Evolutionary conservation across 2,888 invertebrate species (phyloP).

Genomic region (Hypsopygia costalis): DNA sequence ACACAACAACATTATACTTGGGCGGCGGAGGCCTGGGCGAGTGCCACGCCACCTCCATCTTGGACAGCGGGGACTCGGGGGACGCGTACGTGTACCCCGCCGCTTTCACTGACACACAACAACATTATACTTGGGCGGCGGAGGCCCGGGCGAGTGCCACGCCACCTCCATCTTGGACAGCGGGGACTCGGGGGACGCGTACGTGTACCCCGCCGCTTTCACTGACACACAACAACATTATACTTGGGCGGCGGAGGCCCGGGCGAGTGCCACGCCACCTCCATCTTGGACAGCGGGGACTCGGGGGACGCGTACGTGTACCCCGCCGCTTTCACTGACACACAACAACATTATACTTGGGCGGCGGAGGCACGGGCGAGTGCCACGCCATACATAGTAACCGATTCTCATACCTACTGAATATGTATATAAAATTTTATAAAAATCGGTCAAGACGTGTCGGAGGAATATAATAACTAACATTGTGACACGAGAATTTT

Average conservation of each 20-base stretch:
- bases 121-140: constrained; percentile 17
- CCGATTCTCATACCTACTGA: too few species aligned
- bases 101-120: constrained; percentile 23
- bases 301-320: constrained; percentile 86
- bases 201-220: constrained; percentile 45
- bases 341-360: constrained; percentile 9
- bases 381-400: constrained; percentile 65
- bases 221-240: constrained; percentile 18
- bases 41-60: constrained; percentile 84
- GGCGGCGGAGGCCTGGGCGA: constrained; percentile 28
- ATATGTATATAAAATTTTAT: too few species aligned
- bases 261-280: constrained; percentile 66
- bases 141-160: constrained; percentile 40
- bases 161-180: constrained; percentile 88
- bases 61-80: constrained; percentile 90
- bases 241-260: constrained; percentile 22
- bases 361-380: constrained; percentile 27
- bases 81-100: constrained; percentile 81
- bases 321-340: constrained; percentile 27
- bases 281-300: constrained; percentile 91
- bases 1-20: neutral
- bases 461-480: too few species aligned
- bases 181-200: constrained; percentile 90
- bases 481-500: too few species aligned
- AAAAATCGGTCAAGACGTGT: too few species aligned